Conservation (phyloP, 2,888 invertebrate genomes). For the Stenichneumon culpator region DNA sequence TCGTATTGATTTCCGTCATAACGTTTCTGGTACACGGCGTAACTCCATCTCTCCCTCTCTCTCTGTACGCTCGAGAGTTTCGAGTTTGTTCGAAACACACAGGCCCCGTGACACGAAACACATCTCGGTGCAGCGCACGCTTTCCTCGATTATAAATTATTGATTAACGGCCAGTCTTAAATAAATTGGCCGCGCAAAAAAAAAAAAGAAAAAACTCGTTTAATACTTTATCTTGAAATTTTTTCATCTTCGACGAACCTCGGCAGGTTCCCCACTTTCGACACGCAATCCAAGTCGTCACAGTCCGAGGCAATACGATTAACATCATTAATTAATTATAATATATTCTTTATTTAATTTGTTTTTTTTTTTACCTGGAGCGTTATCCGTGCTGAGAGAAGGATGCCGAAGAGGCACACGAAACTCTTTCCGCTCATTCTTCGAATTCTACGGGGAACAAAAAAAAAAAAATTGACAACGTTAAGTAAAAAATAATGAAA, state of each 20-base stretch:
- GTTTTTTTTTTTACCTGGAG: slow-evolving; percentile 63
- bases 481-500: not conserved
- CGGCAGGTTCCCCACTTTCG: not conserved
- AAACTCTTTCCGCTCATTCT: slow-evolving; percentile 57
- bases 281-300: not conserved
- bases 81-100: slow-evolving; percentile 25
- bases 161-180: not conserved
- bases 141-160: slow-evolving; percentile 45
- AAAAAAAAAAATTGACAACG: slow-evolving; percentile 10
- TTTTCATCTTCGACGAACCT: not conserved
- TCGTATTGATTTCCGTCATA: slow-evolving; percentile 59
- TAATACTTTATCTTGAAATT: not conserved
- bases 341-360: not conserved
- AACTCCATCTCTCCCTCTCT: slow-evolving; percentile 20
- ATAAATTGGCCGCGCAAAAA: not conserved
- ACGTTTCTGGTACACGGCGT: slow-evolving; percentile 32
- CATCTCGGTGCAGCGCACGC: not conserved
- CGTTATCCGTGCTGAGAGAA: slow-evolving; percentile 68
- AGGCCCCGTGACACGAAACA: not conserved
- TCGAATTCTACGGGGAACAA: slow-evolving; percentile 49
- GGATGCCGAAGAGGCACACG: slow-evolving; percentile 66
- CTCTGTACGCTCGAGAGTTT: not conserved
- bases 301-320: not conserved
- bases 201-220: not conserved
- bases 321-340: not conserved